Conservation (phyloP, 2,797 vertebrate species). For the Propithecus deckenii region DNA sequence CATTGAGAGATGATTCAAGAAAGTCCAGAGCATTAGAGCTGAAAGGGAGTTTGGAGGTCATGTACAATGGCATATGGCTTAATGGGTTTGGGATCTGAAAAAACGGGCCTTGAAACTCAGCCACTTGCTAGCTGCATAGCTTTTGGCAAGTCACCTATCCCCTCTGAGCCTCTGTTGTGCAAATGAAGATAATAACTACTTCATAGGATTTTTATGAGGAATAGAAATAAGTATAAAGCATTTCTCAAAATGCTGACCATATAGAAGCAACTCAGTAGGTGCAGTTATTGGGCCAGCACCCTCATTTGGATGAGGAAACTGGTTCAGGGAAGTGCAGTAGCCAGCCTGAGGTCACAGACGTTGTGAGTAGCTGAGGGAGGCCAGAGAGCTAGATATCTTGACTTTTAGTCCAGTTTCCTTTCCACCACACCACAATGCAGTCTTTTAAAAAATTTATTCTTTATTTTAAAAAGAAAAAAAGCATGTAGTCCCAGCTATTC, state of each 20-base stretch:
- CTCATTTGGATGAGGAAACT: background rate
- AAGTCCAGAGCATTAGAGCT: constrained; percentile 19
- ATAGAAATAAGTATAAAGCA: background rate
- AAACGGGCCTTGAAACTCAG: background rate
- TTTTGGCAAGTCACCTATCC: background rate
- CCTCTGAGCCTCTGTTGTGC: background rate
- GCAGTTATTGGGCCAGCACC: background rate
- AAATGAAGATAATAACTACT: background rate
- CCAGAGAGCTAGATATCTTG: background rate
- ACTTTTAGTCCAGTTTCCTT: constrained; percentile 4
- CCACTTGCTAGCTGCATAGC: background rate
- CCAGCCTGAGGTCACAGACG: background rate
- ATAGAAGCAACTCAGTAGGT: background rate
- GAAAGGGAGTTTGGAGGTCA: background rate
- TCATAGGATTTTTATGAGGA: background rate
- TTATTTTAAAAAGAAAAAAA: background rate
- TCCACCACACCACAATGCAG: background rate
- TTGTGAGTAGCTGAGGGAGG: background rate
- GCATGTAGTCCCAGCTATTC: background rate
- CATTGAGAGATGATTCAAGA: background rate
- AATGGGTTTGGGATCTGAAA: background rate
- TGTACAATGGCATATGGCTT: background rate
- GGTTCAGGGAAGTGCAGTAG: background rate
- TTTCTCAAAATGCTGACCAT: background rate
- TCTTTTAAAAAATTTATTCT: background rate